These are phyloP conservation scores for Sphaerophoria rueppellii DNA, from an alignment of 2,888 invertebrate species.

Conservation along the genomic window DNA sequence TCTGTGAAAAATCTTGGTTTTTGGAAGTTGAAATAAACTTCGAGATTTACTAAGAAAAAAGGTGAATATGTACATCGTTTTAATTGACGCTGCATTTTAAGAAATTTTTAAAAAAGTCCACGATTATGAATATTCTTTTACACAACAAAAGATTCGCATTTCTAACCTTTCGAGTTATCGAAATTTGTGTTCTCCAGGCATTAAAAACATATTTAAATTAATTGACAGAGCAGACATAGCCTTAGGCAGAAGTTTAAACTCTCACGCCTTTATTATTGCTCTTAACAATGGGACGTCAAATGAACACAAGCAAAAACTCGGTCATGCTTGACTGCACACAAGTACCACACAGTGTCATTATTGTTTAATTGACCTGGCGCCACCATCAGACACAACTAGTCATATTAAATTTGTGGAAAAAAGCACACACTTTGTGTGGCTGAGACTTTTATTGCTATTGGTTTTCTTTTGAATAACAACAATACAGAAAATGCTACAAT, in stretches of 20 bases:
- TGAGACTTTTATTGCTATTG: neutral
- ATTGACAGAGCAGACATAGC: constrained; percentile 23
- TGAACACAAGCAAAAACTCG: constrained; percentile 45
- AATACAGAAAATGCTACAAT: too few species aligned
- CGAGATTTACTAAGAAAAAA: too few species aligned
- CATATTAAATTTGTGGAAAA: constrained; percentile 12
- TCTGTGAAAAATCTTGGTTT: too few species aligned
- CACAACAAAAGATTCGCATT: too few species aligned
- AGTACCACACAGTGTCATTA: constrained; percentile 62
- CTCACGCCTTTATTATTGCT: constrained; percentile 30
- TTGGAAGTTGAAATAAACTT: too few species aligned
- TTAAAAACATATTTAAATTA: constrained; percentile 11
- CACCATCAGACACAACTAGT: constrained; percentile 60
- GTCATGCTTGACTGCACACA: constrained; percentile 49
- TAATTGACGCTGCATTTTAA: too few species aligned
- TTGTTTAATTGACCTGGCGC: constrained; percentile 75
- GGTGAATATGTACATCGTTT: too few species aligned
- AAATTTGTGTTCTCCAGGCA: too few species aligned
- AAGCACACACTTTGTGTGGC: constrained; percentile 12
- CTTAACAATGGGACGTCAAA: constrained; percentile 23
- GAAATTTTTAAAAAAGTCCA: too few species aligned
- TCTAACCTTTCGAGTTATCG: too few species aligned
- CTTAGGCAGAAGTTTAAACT: constrained; percentile 11
- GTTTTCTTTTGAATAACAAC: neutral
- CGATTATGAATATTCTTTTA: too few species aligned